Percentiles rank a stretch among this genome's conserved stretches.
Evolutionary conservation across 2,797 vertebrate genomes (phyloP).

Genomic region (Moxostoma hubbsi): DNA sequence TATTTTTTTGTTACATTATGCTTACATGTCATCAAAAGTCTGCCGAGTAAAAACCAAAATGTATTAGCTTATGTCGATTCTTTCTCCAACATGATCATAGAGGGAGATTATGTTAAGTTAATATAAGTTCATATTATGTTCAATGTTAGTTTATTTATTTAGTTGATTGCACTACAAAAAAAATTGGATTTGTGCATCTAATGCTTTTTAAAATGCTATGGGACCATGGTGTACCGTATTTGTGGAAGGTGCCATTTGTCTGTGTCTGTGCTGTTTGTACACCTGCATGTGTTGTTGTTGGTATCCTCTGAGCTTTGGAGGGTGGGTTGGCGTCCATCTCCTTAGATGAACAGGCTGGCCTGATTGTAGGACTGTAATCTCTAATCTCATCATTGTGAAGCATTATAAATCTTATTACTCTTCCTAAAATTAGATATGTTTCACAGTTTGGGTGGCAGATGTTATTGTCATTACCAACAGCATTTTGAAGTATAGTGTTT

Average conservation of each 20-base stretch:
- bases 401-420: conserved; percentile 57
- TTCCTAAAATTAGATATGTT: conserved; percentile 32
- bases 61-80: too few species aligned
- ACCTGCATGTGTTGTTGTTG: neutral
- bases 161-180: too few species aligned
- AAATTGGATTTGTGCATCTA: too few species aligned
- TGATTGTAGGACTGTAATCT: conserved; percentile 53
- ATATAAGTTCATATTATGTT: too few species aligned
- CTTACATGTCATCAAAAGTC: too few species aligned
- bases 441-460: conserved; percentile 26
- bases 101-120: too few species aligned
- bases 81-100: too few species aligned
- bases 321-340: conserved; percentile 37
- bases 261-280: conserved; percentile 3
- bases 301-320: conserved; percentile 26
- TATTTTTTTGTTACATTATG: too few species aligned
- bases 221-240: too few species aligned
- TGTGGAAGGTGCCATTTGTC: neutral
- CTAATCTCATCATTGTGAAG: conserved; percentile 50
- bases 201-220: too few species aligned
- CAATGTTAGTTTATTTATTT: too few species aligned
- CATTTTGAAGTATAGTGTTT: conserved; percentile 1
- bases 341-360: conserved; percentile 46
- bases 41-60: too few species aligned
- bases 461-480: conserved; percentile 6